phyloP scores from a whole-genome alignment of 35 echinoderm and acorn worm species.

The Holothuria glaberrima region DNA sequence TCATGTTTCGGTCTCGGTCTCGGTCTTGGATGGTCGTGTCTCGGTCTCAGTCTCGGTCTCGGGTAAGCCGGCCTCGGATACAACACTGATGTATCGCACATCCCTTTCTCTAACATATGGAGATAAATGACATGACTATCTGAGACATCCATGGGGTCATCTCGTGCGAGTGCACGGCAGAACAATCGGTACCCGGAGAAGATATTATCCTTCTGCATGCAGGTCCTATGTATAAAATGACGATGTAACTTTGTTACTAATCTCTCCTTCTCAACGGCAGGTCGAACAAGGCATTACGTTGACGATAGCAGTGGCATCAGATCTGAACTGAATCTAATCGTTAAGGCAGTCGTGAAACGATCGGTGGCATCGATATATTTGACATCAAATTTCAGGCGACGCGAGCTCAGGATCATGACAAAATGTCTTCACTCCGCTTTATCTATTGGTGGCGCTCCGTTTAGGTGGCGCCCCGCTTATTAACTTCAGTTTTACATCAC shows the following conservation, averaged over 20 bases:
- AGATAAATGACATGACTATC: no score
- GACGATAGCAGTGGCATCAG: conserved; percentile 11
- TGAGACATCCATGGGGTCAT: background rate
- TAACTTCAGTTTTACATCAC: no score
- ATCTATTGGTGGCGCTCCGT: no score
- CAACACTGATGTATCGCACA: conserved; percentile 18
- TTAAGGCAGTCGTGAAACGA: conserved; percentile 37
- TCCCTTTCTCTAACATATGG: conserved; percentile 20
- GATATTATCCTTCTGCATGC: background rate
- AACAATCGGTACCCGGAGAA: conserved; percentile 2
- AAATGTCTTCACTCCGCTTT: no score
- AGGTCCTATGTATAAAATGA: conserved; percentile 10
- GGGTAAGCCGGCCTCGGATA: no score
- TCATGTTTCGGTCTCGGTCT: no score
- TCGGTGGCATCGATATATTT: conserved; percentile 48
- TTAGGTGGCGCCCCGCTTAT: no score
- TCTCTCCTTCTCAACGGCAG: conserved; percentile 14
- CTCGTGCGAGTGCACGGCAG: conserved; percentile 7
- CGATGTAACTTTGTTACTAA: conserved; percentile 12
- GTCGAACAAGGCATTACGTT: conserved; percentile 31
- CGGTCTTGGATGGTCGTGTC: no score
- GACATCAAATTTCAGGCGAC: no score
- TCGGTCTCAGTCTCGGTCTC: no score
- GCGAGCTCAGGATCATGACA: no score
- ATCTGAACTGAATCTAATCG: conserved; percentile 19